phyloP scores from a whole-genome alignment of 2,888 invertebrate genomes.

The Orthonychiurus folsomi region DNA sequence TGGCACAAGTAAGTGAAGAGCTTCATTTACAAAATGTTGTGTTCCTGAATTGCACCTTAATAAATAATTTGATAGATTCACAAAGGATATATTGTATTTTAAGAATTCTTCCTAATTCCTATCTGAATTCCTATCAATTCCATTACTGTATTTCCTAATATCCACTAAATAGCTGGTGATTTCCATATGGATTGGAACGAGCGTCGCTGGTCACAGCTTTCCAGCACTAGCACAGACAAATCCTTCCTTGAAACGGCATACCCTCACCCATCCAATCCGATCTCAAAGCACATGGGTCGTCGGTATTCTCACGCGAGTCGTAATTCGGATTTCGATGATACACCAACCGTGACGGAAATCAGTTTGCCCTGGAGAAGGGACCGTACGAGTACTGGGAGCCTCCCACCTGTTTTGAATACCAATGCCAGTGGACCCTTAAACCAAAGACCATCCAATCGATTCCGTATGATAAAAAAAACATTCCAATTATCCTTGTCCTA shows the following conservation, averaged over 20 bases:
- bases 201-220: conserved; percentile 38
- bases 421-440: neutral
- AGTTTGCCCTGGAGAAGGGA: conserved; percentile 40
- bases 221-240: conserved; percentile 36
- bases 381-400: conserved; percentile 8
- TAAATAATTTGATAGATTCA: neutral
- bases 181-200: conserved; percentile 37
- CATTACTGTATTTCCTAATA: too few species aligned
- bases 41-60: too few species aligned
- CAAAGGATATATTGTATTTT: too few species aligned
- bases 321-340: conserved; percentile 34
- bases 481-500: too few species aligned
- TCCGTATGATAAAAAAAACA: neutral
- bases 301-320: conserved; percentile 29
- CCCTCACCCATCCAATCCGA: conserved; percentile 34
- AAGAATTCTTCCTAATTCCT: too few species aligned
- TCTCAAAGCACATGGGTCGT: conserved; percentile 31
- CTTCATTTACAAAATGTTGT: too few species aligned
- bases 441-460: neutral
- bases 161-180: conserved; percentile 18
- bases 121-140: too few species aligned
- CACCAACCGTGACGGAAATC: conserved; percentile 33
- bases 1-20: conserved; percentile 76
- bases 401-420: too few species aligned
- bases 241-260: conserved; percentile 38